Evolutionary conservation across 2,797 vertebrate genomes (phyloP), one percentile per base, ranked within the genome.

Genomic region (Eidolon dupreanum): DNA sequence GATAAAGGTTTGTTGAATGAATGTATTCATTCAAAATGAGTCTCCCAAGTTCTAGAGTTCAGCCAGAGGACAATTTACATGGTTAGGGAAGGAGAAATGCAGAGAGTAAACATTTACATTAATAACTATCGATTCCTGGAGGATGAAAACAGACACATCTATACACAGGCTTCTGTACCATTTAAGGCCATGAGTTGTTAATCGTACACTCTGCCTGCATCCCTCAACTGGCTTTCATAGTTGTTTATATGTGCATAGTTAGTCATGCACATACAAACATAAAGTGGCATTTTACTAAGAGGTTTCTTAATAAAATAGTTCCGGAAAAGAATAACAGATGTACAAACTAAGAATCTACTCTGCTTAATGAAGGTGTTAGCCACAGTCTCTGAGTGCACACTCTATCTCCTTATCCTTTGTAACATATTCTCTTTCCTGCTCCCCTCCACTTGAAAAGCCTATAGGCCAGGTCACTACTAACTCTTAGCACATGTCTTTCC

Each of bases 121-220:
- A 28, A 28, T 31, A 46, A 53, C 28, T 49, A 68, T 65, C 77
- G 74, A n/a, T 6, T 51, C 31, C n/a, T 1, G 10, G 43, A 28
- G n/a, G 61, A 59, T 6, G 24, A 41, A 22, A n/a, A 51, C 26
- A 33, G 49, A 46, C 16, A 53, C 3, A 24, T 53, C 13, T 2
- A 9, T 0, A 3, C 15, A 16, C 70, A 24, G 36, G 11, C 11
- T 46, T 41, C 82, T 41, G 55, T 46, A 22, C 84, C 0, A 5
- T 4, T 16, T 26, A 33, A 38, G 49, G 61, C 24, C 1, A 0
- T 6, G 66, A n/a, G 36, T 1, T 41, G 82, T 38, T 9, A 41
- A 38, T 0, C 59, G 10, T 8, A 19, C 0, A 4, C 31, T 17
- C 65, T 71, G 28, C 59, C 26, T 17, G 4, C 13, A 31, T 3